Base-by-base conservation (phyloP, 2,797 vertebrate species). In the Ciconia nigra region DNA sequence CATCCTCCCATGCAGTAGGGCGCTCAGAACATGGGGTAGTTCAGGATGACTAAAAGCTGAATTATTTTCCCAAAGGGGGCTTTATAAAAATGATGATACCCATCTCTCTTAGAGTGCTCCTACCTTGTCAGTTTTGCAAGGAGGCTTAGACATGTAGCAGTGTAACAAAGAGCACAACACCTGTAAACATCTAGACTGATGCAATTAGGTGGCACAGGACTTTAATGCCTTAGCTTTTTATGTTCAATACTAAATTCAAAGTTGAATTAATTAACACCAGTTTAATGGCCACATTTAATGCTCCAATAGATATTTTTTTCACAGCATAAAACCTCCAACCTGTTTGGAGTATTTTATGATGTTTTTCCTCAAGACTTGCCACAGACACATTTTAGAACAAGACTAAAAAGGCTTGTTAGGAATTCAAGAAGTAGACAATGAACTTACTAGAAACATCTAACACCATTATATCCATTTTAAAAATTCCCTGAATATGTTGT, bases 381-480 rank as follows among this genome's bases (percentile, higher is more conserved):
- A 46, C 8, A 69, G 47, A 52, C 7, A 25, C 1, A 5, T 55
- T 80, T 72, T 35, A 73, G 10, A 69, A 16, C 12, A 70, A 51
- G n/a, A 39, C 2, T 44, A 24, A 66, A 80, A 71, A 24, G 2
- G 18, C 8, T 20, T 26, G 0, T 44, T 63, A 52, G 5, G 3
- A 4, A 26, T 66, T 6, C 26, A 74, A 66, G 22, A 80, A 61
- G 10, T 21, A 65, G 28, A 70, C 4, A 87, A 13, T n/a, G 8
- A 89, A 37, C 16, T 63, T 62, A 15, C 9, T 49, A 47, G 8
- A 76, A 79, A 54, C 2, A 44, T 41, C 28, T n/a, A 69, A 55
- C 4, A 55, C 1, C 33, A 31, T 9, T 1, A 29, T 25, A 57
- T 9, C 8, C 52, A 33, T 77, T 46, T 51, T 0, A 2, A 44